phyloP scores from a whole-genome alignment of 2,797 vertebrate species.

The Tauraco hartlaubi region DNA sequence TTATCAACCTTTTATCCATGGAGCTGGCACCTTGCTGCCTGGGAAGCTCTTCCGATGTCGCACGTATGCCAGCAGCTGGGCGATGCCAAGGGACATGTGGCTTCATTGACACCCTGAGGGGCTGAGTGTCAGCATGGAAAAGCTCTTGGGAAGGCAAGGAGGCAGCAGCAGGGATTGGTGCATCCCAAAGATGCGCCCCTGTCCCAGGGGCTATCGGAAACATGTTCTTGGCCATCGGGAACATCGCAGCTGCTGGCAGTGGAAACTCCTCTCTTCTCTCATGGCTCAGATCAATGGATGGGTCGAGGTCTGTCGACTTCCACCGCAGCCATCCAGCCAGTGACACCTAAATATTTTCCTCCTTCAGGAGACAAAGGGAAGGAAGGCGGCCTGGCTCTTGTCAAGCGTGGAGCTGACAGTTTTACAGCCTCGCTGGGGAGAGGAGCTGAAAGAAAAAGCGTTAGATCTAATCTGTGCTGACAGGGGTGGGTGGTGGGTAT shows the following conservation, averaged over 20 bases:
- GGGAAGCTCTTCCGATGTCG: not conserved
- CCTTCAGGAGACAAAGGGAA: slow-evolving; percentile 65
- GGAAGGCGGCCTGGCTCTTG: slow-evolving; percentile 66
- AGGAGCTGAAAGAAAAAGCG: slow-evolving; percentile 74
- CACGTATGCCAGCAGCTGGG: not conserved
- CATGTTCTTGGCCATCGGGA: not conserved
- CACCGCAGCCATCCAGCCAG: not conserved
- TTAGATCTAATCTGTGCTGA: slow-evolving; percentile 80
- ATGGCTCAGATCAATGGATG: not conserved
- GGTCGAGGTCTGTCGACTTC: not conserved
- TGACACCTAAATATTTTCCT: slow-evolving; percentile 56
- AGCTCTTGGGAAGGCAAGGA: not conserved
- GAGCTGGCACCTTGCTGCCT: not conserved
- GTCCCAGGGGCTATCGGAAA: not conserved
- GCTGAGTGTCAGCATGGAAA: not conserved
- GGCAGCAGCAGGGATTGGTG: not conserved
- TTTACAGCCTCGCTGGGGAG: slow-evolving; percentile 77
- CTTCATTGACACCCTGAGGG: not conserved
- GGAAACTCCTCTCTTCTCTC: not conserved
- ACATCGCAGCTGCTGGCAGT: not conserved
- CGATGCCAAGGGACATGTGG: not conserved
- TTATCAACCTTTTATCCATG: not conserved
- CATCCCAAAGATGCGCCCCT: not conserved
- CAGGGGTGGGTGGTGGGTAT: slow-evolving; percentile 79
- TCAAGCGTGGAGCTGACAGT: slow-evolving; percentile 76